Conservation (phyloP, 2,888 invertebrate genomes). For the Drosophila fungiperda region DNA sequence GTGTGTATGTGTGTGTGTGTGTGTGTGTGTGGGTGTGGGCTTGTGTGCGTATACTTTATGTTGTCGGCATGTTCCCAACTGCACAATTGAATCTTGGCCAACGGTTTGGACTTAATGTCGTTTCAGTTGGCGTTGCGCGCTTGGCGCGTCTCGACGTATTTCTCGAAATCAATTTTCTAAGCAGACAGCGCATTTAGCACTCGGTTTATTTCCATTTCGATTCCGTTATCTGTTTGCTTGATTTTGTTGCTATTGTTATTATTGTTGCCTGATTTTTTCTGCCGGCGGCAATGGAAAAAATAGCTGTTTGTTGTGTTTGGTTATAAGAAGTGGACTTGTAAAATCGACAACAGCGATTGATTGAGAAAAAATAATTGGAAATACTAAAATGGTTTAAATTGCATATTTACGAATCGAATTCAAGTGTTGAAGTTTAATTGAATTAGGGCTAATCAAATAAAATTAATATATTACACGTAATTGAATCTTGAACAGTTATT, state of each 20-base stretch:
- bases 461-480: not conserved
- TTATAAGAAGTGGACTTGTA: slow-evolving; percentile 35
- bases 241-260: slow-evolving; percentile 28
- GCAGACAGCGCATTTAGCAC: slow-evolving; percentile 39
- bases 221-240: slow-evolving; percentile 46
- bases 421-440: slow-evolving; percentile 5
- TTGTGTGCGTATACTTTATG: slow-evolving; percentile 46
- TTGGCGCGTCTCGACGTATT: slow-evolving; percentile 81
- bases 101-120: slow-evolving; percentile 60
- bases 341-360: slow-evolving; percentile 20
- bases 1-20: slow-evolving; percentile 11
- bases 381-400: not conserved
- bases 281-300: slow-evolving; percentile 44
- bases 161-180: slow-evolving; percentile 36
- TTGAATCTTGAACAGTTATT: not conserved
- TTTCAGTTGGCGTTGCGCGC: slow-evolving; percentile 83
- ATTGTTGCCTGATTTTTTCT: slow-evolving; percentile 23
- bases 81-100: slow-evolving; percentile 75
- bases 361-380: slow-evolving; percentile 32
- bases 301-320: slow-evolving; percentile 29
- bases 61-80: slow-evolving; percentile 59
- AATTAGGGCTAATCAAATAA: not conserved
- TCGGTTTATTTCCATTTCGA: slow-evolving; percentile 21
- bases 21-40: slow-evolving; percentile 10
- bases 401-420: not conserved